Evolutionary conservation across 2,888 invertebrate species (phyloP).

Genomic region (Hofmannophila pseudospretella): DNA sequence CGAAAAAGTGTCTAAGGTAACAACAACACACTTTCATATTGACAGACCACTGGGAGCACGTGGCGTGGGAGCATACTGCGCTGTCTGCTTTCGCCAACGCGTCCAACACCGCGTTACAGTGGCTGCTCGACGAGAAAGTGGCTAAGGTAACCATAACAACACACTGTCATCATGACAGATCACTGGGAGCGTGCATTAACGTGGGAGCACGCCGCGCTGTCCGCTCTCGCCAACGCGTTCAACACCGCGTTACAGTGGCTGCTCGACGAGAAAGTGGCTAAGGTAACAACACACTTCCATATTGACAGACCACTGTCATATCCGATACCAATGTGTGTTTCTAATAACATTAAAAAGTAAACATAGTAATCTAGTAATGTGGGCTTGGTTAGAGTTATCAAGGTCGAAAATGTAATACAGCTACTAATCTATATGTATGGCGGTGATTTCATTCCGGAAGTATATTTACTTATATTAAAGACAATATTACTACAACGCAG

Average conservation of each 20-base stretch:
- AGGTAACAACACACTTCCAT: constrained; percentile 41
- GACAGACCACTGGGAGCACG: constrained; percentile 95
- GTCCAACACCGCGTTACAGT: constrained; percentile 80
- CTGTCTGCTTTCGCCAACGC: constrained; percentile 79
- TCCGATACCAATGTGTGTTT: too few species aligned
- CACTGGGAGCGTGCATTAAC: constrained; percentile 94
- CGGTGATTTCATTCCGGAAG: too few species aligned
- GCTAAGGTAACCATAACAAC: constrained; percentile 67
- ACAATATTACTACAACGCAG: too few species aligned
- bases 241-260: constrained; percentile 84
- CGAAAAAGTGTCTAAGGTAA: constrained; percentile 83
- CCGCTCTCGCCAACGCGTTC: constrained; percentile 77
- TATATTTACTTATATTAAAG: too few species aligned
- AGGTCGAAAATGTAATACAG: too few species aligned
- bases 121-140: constrained; percentile 87
- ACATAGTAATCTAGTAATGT: too few species aligned
- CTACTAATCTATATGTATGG: too few species aligned
- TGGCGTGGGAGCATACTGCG: constrained; percentile 84
- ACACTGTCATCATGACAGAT: constrained; percentile 85
- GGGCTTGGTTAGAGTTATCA: too few species aligned
- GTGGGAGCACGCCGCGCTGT: constrained; percentile 84
- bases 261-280: constrained; percentile 85
- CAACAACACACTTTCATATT: neutral
- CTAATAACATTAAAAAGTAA: too few species aligned
- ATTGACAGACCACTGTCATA: too few species aligned